Base-by-base conservation (phyloP, 2,797 vertebrate species). In the Xiphophorus birchmanni region DNA sequence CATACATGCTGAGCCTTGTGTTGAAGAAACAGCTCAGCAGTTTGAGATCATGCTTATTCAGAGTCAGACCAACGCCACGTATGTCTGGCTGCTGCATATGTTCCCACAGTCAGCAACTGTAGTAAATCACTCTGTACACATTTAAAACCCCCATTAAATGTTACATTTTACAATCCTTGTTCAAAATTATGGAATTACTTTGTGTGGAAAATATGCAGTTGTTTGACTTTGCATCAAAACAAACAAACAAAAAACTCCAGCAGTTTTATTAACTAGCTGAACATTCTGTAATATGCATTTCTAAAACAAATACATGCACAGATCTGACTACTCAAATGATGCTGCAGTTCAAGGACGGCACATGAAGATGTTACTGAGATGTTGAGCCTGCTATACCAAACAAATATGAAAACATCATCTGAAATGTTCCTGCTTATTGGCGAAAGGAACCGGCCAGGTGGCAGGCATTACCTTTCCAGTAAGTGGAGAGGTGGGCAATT, bases 21-120 rank as follows among this genome's bases (percentile, higher is more conserved):
- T 82, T 65, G 65, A 75, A 81, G 58, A 75, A 73, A 54, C 12
- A 45, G 35, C 48, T 75, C 60, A 63, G 54, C 54, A 74, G 23
- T 67, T 82, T 45, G n/a, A 73, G 75, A 56, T 72, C 32, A 15
- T 54, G 63, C 47, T 69, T 47, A 63, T 60, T 74, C 48, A 40
- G 50, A 42, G 40, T 63, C 74, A 69, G 48, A 17, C 45, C 47
- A 54, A 69, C 44, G 42, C 40, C 69, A 58, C 29, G 23, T 18
- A 78, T 72, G 65, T 75, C 50, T 60, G 29, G 35, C 21, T 47
- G 65, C 45, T 44, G 40, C 65, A 21, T 12, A 56, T 47, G 18
- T 45, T 56, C 69, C 37, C 35, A 29, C 21, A 12, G 32, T 67
- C 32, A 42, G 47, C 15, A 69, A 42, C 47, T 69, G 13, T 44